Evolutionary conservation across 2,113 vertebrate genomes (phyloP).

Genomic region (Eurystomus gularis): DNA sequence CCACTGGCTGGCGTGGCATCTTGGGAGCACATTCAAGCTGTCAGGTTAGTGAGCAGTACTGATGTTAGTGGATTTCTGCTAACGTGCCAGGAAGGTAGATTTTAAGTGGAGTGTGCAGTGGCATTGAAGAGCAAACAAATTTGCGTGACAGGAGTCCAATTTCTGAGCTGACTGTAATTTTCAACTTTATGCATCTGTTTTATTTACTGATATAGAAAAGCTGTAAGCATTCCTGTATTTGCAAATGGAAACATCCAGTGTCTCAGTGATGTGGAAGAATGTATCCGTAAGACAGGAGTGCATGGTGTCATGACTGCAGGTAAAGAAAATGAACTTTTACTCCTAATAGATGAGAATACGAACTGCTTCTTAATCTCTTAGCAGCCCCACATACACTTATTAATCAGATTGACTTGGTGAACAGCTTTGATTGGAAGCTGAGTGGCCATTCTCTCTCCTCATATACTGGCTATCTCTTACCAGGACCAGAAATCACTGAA

Average conservation of each 20-base stretch:
- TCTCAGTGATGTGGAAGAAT: constrained; percentile 89
- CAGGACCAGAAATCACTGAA: neutral
- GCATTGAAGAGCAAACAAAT: neutral
- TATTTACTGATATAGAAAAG: constrained; percentile 76
- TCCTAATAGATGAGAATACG: neutral
- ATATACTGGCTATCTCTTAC: neutral
- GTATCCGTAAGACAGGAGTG: constrained; percentile 90
- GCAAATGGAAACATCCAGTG: constrained; percentile 96
- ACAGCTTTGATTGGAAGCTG: neutral
- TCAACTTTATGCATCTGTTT: neutral
- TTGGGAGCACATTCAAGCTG: constrained; percentile 95
- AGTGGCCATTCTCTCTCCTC: neutral
- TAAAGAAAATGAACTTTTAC: constrained; percentile 38
- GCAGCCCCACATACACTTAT: neutral
- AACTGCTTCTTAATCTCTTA: neutral
- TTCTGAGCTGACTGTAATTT: neutral
- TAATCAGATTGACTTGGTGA: neutral
- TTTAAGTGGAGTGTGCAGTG: neutral
- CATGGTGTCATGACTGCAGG: constrained; percentile 98
- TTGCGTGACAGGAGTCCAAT: neutral
- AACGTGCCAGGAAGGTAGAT: neutral
- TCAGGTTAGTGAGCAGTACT: constrained; percentile 77
- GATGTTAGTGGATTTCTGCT: neutral
- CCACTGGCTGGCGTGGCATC: constrained; percentile 85
- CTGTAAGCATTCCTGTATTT: constrained; percentile 92